Base-by-base conservation (phyloP, 2,113 vertebrate genomes). In the Anhinga anhinga region DNA sequence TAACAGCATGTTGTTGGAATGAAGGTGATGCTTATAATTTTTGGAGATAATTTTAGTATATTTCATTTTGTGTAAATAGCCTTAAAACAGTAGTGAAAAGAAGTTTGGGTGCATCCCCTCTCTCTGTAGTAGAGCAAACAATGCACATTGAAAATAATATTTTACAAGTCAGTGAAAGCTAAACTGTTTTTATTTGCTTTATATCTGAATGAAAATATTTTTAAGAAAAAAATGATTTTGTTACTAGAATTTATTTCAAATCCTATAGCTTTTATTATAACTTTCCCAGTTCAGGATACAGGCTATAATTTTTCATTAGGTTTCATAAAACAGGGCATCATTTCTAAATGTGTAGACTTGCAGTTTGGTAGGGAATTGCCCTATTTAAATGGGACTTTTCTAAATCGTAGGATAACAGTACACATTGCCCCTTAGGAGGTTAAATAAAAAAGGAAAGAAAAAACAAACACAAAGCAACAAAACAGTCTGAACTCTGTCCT, bases 1-100 rank as follows among this genome's bases (percentile, higher is more conserved):
- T 98, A 98, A 97, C 96, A 94, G 67, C 90, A 92, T 72, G 93
- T 96, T 97, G 65, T 96, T 98, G 91, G 94, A 96, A 94, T 97
- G 92, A 97, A 97, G 97, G 90, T 87, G 93, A 86, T 97, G 96
- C 89, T 79, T 88, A 86, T 92, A 96, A 97, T 96, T 98, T 98
- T 88, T 88, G 40, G 65, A 79, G 93, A 86, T 82, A 94, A 97
- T 90, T 89, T 84, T 85, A 81, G 63, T 92, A 71, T 96, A 83
- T 95, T 94, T 98, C 96, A 83, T 89, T 93, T 86, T 90, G 61
- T 90, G 62, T 81, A 97, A 97, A 95, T 89, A 94, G 23, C 59
- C 62, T 84, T 78, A 88, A 95, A 94, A 63, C 83, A 95, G 82
- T 56, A 87, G 70, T 23, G 1, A 83, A 72, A 84, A 93, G 59